Conservation (phyloP, 2,113 vertebrate species). For the Toxotes jaculatrix region DNA sequence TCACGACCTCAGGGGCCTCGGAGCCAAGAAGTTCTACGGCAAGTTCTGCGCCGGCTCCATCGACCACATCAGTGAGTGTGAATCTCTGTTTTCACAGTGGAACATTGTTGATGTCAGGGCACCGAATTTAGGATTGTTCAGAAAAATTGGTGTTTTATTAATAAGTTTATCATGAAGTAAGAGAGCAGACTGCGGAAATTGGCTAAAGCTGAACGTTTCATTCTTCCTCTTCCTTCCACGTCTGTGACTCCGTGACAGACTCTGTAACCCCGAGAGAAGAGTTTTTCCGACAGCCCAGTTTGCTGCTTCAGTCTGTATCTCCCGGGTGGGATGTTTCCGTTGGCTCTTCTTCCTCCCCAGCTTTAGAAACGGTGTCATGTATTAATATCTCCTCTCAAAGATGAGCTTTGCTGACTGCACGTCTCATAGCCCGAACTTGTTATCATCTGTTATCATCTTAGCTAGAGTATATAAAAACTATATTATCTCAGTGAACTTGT, state of each 20-base stretch:
- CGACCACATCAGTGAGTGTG: constrained; percentile 97
- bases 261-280: not conserved
- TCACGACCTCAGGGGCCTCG: constrained; percentile 93
- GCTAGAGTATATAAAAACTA: not conserved
- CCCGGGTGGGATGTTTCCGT: constrained; percentile 20
- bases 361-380: constrained; percentile 41
- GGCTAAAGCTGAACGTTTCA: not conserved
- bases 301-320: constrained; percentile 1
- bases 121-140: not conserved
- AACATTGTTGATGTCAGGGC: not conserved
- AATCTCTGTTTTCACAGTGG: not conserved
- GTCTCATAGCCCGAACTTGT: not conserved
- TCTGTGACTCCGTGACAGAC: not conserved
- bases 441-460: not conserved
- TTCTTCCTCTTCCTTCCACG: not conserved
- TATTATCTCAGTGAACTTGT: no score
- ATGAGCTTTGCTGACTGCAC: not conserved
- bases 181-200: not conserved
- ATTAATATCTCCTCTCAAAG: constrained; percentile 35
- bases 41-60: constrained; percentile 98
- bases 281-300: constrained; percentile 29
- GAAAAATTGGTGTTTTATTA: not conserved
- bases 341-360: not conserved
- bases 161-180: not conserved
- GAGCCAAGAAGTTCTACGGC: constrained; percentile 98